Evolutionary conservation across 1,140 invertebrate species (phyloP), one percentile per base, ranked within the genome.

Genomic region (Homarus americanus): DNA sequence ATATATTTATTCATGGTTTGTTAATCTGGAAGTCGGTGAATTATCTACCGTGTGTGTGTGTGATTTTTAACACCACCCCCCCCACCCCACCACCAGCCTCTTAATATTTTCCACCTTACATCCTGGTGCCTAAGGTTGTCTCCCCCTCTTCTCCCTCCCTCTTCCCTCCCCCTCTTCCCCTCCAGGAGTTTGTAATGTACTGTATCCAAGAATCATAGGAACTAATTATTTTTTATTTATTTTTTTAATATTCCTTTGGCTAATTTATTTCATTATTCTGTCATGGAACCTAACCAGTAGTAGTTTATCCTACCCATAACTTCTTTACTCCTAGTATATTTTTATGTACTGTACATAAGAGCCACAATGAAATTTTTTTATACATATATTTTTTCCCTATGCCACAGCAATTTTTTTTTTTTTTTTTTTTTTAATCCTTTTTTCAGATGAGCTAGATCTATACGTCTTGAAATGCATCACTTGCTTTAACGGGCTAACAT

Each of bases 401-500:
- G 72, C 49, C 36, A 58, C 28, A 78, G 73, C 49, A 58, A n/a
- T 76, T 69, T 32, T 28, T 36, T 20, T 63, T 7, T 58, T n/a
- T 12, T 75, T 41, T 88, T 88, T 38, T 76, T 69, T 32, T 28
- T 36, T 20, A 82, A 20, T 58, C 38, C n/a, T 75, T 41, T 88
- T 88, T 87, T 87, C 32, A 79, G 76, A 69, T 36, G 38, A 40
- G 36, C 32, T 82, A 89, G 79, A 82, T 75, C 82, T 40, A 82
- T 75, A 58, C 36, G 58, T 28, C 36, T 44, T 73, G 44, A 75
- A 41, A 75, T 90, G 80, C 87, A 75, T 90, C 69, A 82, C 36
- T 58, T 90, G 87, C 84, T 87, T 87, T 87, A 87, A 76, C 24
- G 34, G 72, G 84, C 84, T 87, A 72, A 76, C 20, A 58, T 32